Evolutionary conservation across 2,888 invertebrate genomes (phyloP).

Genomic region (Apotomis capreana): DNA sequence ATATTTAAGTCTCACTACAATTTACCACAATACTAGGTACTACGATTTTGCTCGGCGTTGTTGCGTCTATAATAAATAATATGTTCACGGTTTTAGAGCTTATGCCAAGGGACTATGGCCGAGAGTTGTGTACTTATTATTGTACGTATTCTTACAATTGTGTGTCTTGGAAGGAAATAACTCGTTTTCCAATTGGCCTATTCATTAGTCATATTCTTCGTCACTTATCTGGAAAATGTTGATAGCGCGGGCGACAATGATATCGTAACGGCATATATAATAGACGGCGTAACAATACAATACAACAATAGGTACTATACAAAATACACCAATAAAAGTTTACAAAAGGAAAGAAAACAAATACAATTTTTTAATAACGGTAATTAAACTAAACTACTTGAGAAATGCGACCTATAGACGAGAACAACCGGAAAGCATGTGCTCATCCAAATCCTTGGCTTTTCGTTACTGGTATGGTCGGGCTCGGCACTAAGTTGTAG

Average conservation of each 20-base stretch:
- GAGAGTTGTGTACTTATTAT: constrained; percentile 4
- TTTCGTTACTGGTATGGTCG: too few species aligned
- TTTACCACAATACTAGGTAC: constrained; percentile 1
- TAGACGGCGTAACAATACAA: too few species aligned
- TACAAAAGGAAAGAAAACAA: too few species aligned
- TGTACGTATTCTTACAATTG: constrained; percentile 45
- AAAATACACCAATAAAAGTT: too few species aligned
- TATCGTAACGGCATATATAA: not conserved
- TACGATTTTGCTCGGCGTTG: not conserved
- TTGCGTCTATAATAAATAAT: not conserved
- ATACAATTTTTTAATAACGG: too few species aligned
- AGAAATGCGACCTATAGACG: too few species aligned
- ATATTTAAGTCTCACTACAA: not conserved
- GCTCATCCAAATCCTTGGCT: too few species aligned
- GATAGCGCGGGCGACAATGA: not conserved
- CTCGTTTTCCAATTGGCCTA: constrained; percentile 66
- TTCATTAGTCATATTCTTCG: constrained; percentile 51
- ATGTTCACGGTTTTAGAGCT: not conserved
- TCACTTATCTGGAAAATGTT: constrained; percentile 37
- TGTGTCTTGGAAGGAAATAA: constrained; percentile 61
- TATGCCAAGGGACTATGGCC: not conserved
- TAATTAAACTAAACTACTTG: too few species aligned
- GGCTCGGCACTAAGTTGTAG: too few species aligned
- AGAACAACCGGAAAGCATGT: too few species aligned
- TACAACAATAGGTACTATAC: too few species aligned